phyloP scores from a whole-genome alignment of 1,140 invertebrate genomes.

The Cherax destructor region DNA sequence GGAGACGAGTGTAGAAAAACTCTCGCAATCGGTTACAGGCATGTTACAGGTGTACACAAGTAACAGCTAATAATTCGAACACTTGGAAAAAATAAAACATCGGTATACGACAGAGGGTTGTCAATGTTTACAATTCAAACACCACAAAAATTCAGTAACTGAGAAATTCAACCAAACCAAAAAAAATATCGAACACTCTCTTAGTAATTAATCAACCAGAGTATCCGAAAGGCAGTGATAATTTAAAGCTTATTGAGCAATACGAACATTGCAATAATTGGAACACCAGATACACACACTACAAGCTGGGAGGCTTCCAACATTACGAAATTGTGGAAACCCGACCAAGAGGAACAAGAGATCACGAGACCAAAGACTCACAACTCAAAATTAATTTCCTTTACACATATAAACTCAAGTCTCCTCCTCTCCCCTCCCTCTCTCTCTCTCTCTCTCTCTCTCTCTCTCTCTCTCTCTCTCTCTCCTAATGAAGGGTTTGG shows the following conservation, averaged over 20 bases:
- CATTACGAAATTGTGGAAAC: no score
- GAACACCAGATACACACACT: not conserved
- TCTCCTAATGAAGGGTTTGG: not conserved
- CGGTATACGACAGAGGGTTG: no score
- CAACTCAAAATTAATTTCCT: not conserved
- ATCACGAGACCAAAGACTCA: not conserved
- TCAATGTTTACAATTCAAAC: no score
- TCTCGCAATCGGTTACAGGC: no score
- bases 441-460: constrained; percentile 2
- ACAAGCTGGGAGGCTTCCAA: not conserved
- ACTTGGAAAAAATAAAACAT: not conserved
- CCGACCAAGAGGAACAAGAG: no score
- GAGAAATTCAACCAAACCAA: no score
- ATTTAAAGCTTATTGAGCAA: no score
- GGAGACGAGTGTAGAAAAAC: no score
- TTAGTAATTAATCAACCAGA: not conserved
- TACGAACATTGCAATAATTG: not conserved
- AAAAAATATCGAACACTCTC: no score
- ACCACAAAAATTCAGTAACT: no score
- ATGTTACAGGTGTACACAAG: no score
- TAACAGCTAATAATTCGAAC: no score
- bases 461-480: not conserved
- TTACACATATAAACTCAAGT: not conserved
- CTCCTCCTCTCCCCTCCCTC: not conserved
- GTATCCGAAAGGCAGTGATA: not conserved